phyloP scores from a whole-genome alignment of 1,140 invertebrate genomes.

The Ectropis grisescens region DNA sequence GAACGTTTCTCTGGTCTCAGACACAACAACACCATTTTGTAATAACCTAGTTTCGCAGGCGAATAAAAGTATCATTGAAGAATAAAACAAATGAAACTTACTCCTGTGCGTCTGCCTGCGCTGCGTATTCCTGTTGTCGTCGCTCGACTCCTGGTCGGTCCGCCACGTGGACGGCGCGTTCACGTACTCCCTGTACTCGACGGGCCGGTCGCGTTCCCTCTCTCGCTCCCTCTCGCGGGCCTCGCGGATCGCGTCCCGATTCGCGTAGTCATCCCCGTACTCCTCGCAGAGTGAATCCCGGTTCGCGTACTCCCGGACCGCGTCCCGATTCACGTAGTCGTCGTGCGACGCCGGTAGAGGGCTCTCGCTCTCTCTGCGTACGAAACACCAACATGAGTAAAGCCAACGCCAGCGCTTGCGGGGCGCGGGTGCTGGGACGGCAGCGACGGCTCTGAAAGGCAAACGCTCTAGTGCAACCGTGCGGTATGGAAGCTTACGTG shows the following conservation, averaged over 20 bases:
- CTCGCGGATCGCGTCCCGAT: slow-evolving; percentile 61
- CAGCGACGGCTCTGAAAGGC: slow-evolving; percentile 34
- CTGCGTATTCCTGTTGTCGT: slow-evolving; percentile 67
- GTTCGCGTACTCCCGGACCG: slow-evolving; percentile 60
- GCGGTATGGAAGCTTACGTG: slow-evolving; percentile 9
- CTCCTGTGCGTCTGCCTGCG: slow-evolving; percentile 42
- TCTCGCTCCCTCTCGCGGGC: slow-evolving; percentile 53
- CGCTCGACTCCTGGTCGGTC: slow-evolving; percentile 28
- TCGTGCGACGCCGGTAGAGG: slow-evolving; percentile 50
- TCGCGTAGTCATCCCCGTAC: slow-evolving; percentile 65
- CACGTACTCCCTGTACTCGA: slow-evolving; percentile 60
- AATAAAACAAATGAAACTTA: slow-evolving; percentile 11
- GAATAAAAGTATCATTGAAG: no score
- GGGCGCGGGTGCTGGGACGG: no score
- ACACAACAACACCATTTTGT: no score
- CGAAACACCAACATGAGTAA: slow-evolving; percentile 61
- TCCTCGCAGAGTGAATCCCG: slow-evolving; percentile 60
- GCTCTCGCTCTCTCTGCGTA: slow-evolving; percentile 66
- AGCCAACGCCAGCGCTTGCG: slow-evolving; percentile 50
- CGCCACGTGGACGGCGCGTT: slow-evolving; percentile 50
- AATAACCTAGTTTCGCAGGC: no score
- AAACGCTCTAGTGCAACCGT: slow-evolving; percentile 41
- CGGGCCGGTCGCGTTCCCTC: slow-evolving; percentile 21
- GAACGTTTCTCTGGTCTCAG: no score
- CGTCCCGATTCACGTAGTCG: slow-evolving; percentile 64